Evolutionary conservation across 2,888 invertebrate genomes (phyloP), one percentile per base, ranked within the genome.

Genomic region (Lepidocyrtinus sp.): DNA sequence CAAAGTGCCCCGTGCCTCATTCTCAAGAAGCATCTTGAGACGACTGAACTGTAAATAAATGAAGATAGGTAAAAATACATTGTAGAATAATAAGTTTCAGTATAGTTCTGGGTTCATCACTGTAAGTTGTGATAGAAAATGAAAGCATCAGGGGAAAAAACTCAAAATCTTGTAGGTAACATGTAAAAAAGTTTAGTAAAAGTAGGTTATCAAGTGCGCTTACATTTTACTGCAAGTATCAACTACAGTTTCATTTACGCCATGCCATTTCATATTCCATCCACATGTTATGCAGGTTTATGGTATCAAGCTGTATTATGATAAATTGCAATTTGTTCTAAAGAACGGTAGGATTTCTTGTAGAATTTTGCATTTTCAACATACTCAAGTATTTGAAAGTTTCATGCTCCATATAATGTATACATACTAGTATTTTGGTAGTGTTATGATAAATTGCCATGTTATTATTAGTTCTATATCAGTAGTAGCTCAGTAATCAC

Each of bases 1-100:
- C 73, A 75, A 50, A 83, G 82, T 65, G 81, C 83, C 17, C 82
- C 83, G 7, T 86, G 86, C 79, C 84, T 86, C 50, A 86, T 86
- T 59, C 78, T 86, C 25, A 86, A 86, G 61, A 86, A 86, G 74
- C 86, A 86, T 81, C 82, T 86, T 46, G 86, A 86, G 75, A 86
- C 86, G 82, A 86, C 86, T 81, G 86, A 86, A 75, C 82, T 86
- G 36, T 86, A 85, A 82, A 63, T 2, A 61, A 26, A 15, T 27
- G 22, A 46, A 71, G n/a, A n/a, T 62, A 25, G 15, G 24, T 12
- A 67, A 36, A 70, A 24, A 36, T 36, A n/a, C n/a, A n/a, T 36
- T 9, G 12, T 36, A 36, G 12, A 36, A 36, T 36, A 12, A 12
- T 5, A 36, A 36, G 36, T 5, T 36, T 36, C 7, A 36, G 12